Conservation (phyloP, 1,140 invertebrate species). For the Drosophila kurseongensis region DNA sequence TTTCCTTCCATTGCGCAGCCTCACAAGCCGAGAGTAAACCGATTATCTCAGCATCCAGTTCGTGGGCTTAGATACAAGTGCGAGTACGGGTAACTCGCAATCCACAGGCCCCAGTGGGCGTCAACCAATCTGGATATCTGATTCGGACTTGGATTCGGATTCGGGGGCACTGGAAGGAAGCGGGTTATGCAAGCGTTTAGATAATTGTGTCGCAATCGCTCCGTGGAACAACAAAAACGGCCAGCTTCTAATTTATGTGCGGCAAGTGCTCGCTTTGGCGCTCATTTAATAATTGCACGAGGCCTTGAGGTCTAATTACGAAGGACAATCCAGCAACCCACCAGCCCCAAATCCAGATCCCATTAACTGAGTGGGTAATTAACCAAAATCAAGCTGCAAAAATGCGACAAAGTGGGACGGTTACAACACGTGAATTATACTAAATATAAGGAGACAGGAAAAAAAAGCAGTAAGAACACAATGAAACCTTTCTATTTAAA, state of each 20-base stretch:
- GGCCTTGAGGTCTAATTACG: constrained; percentile 76
- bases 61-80: constrained; percentile 34
- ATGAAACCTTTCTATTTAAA: too few species aligned
- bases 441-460: neutral
- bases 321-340: constrained; percentile 29
- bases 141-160: too few species aligned
- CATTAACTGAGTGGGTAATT: constrained; percentile 71
- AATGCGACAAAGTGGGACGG: neutral
- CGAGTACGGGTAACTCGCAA: constrained; percentile 20
- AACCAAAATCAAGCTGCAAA: constrained; percentile 52
- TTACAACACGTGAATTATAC: neutral
- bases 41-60: constrained; percentile 56
- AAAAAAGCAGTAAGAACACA: constrained; percentile 18
- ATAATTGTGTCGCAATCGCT: constrained; percentile 49
- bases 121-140: constrained; percentile 36
- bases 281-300: constrained; percentile 82
- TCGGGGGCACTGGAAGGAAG: constrained; percentile 41
- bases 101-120: constrained; percentile 48
- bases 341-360: constrained; percentile 22
- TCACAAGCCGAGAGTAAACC: constrained; percentile 31
- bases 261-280: constrained; percentile 77
- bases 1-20: constrained; percentile 54
- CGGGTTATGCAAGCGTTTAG: constrained; percentile 37
- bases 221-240: constrained; percentile 11
- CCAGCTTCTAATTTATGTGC: constrained; percentile 71